phyloP scores from a whole-genome alignment of 2,888 invertebrate species.

The Athetis lepigone region DNA sequence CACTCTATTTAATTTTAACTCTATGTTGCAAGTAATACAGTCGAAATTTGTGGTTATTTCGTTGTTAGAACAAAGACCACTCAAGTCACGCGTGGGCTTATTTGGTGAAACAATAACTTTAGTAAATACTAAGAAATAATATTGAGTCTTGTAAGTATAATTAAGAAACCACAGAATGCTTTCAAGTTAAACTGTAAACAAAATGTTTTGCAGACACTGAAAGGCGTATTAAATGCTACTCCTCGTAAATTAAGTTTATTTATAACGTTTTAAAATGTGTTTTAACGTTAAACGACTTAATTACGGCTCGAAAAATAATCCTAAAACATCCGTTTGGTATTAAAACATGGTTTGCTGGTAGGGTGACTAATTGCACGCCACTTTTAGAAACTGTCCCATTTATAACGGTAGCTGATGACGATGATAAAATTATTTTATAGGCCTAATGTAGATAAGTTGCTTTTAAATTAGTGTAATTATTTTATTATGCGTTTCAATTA shows the following conservation, averaged over 20 bases:
- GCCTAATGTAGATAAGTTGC: slow-evolving; percentile 49
- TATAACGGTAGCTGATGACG: slow-evolving; percentile 48
- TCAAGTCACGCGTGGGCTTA: slow-evolving; percentile 70
- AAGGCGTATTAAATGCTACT: slow-evolving; percentile 52
- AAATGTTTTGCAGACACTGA: slow-evolving; percentile 53
- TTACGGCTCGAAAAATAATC: slow-evolving; percentile 72
- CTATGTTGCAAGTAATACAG: slow-evolving; percentile 29
- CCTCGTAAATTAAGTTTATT: slow-evolving; percentile 72
- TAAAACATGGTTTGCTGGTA: slow-evolving; percentile 58
- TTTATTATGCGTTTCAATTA: slow-evolving; percentile 24
- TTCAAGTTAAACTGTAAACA: slow-evolving; percentile 64
- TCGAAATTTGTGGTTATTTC: slow-evolving; percentile 45
- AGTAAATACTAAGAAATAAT: slow-evolving; percentile 69
- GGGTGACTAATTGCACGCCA: slow-evolving; percentile 61
- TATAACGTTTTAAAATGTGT: slow-evolving; percentile 70
- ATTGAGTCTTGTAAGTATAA: slow-evolving; percentile 63
- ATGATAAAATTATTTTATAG: slow-evolving; percentile 57
- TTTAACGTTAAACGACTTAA: slow-evolving; percentile 76
- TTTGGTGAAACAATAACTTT: slow-evolving; percentile 76
- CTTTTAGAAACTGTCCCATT: slow-evolving; percentile 57
- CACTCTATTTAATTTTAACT: slow-evolving; percentile 15
- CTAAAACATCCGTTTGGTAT: slow-evolving; percentile 74
- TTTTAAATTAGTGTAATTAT: slow-evolving; percentile 46
- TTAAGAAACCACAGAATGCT: slow-evolving; percentile 66
- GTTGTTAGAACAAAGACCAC: slow-evolving; percentile 53